phyloP scores from a whole-genome alignment of 2,888 invertebrate genomes.

The Drosophila meridionalis region DNA sequence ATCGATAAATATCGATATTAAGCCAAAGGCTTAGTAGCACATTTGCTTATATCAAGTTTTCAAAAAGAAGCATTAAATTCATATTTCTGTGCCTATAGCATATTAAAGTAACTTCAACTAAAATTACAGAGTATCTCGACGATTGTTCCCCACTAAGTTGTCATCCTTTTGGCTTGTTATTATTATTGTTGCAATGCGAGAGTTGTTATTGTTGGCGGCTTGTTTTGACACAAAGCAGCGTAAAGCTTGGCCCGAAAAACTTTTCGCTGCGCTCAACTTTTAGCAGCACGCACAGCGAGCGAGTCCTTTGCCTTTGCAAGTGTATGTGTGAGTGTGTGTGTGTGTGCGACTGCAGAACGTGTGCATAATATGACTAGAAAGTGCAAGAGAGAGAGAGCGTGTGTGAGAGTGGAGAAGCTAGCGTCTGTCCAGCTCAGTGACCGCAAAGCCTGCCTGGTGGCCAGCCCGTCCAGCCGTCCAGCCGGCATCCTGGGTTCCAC shows the following conservation, averaged over 20 bases:
- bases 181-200: constrained; percentile 32
- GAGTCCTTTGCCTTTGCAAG: not conserved
- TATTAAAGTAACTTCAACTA: not conserved
- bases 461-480: not conserved
- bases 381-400: constrained; percentile 4
- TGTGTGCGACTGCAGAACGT: constrained; percentile 32
- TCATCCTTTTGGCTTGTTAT: constrained; percentile 18
- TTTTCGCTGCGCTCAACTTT: constrained; percentile 62
- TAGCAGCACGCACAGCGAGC: constrained; percentile 27
- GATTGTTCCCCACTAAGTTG: not conserved
- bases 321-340: constrained; percentile 9
- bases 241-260: constrained; percentile 59
- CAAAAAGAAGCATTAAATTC: not conserved
- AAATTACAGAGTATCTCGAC: not conserved
- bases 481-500: constrained; percentile 9
- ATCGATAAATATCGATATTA: not conserved
- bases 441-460: constrained; percentile 30
- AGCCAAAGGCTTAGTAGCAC: not conserved
- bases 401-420: constrained; percentile 14
- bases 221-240: constrained; percentile 68
- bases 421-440: constrained; percentile 42
- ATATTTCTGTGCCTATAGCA: not conserved
- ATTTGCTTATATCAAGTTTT: no score
- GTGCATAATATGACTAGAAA: constrained; percentile 40
- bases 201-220: constrained; percentile 46